Evolutionary conservation across 2,888 invertebrate genomes (phyloP), one percentile per base, ranked within the genome.

Genomic region (Netelia virgata): DNA sequence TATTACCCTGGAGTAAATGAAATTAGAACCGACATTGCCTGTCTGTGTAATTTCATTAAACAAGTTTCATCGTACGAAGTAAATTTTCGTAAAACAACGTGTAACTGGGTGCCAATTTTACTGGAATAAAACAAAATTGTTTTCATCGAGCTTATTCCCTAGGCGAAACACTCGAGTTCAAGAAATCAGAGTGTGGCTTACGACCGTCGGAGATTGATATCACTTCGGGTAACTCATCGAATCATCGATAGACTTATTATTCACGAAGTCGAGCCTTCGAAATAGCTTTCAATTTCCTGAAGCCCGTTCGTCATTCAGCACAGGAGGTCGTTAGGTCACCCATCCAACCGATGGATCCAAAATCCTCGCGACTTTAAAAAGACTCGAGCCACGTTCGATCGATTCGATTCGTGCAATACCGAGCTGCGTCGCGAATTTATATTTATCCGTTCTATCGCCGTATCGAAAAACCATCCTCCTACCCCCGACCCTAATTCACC

Each of bases 261-360:
- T 80, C 73, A 57, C 66, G 66, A 79, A 72, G 55, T 16, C 70
- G 63, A 64, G 41, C 63, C 73, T 72, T 50, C 41, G 73, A 73
- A 80, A 73, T 76, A 16, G 70, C 66, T 80, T 80, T 73, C 64
- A 70, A 82, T 82, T 82, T 82, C 20, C 69, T 61, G 50, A n/a
- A 16, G 55, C 43, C 6, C 70, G 63, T 72, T 72, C 20, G 41
- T 36, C 47, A 50, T 23, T 11, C 61, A 11, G 28, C 53, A 11
- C 20, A 53, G n/a, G 8, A 3, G 23, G n/a, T 76, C 43, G 66
- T 57, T 6, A 14, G 36, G 36, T 16, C 28, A 47, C 55, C 53
- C n/a, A 66, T 57, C 20, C 18, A 18, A 20, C 50, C 64, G 20
- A 50, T 59, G 3, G 55, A 63, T 72, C n/a, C 18, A 50, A 72